phyloP scores from a whole-genome alignment of 2,113 vertebrate genomes.

The Lates calcarifer region DNA sequence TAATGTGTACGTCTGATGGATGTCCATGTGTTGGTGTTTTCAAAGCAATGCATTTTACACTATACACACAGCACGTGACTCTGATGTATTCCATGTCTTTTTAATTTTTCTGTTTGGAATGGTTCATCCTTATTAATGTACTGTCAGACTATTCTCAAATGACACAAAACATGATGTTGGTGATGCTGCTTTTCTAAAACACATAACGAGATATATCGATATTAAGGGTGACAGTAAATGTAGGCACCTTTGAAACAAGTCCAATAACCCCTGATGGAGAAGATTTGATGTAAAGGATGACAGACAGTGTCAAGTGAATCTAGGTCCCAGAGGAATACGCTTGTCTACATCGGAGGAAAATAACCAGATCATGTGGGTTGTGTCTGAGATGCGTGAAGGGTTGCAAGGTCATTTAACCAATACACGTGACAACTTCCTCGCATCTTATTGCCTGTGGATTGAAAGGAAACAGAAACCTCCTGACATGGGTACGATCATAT shows the following conservation, averaged over 20 bases:
- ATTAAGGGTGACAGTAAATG: not conserved
- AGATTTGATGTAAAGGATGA: constrained; percentile 6
- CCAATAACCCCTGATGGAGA: not conserved
- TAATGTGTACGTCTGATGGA: constrained; percentile 8
- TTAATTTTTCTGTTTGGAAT: not conserved
- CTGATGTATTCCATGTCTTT: not conserved
- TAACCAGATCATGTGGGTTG: not conserved
- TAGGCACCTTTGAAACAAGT: not conserved
- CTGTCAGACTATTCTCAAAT: not conserved
- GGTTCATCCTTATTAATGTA: not conserved
- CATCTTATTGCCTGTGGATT: not conserved
- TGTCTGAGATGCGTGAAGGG: not conserved
- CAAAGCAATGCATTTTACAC: not conserved
- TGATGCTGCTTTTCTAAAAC: not conserved
- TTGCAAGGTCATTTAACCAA: not conserved
- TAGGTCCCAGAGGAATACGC: not conserved
- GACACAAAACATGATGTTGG: not conserved
- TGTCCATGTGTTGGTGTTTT: constrained; percentile 13
- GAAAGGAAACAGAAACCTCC: not conserved
- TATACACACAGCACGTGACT: not conserved
- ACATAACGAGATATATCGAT: not conserved
- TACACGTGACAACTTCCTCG: not conserved
- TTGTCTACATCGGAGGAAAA: not conserved
- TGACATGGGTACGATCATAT: not conserved
- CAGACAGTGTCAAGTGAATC: not conserved